These are phyloP conservation scores for Pomacea maculata DNA, from an alignment of 1,140 invertebrate species.

Conservation along the genomic window DNA sequence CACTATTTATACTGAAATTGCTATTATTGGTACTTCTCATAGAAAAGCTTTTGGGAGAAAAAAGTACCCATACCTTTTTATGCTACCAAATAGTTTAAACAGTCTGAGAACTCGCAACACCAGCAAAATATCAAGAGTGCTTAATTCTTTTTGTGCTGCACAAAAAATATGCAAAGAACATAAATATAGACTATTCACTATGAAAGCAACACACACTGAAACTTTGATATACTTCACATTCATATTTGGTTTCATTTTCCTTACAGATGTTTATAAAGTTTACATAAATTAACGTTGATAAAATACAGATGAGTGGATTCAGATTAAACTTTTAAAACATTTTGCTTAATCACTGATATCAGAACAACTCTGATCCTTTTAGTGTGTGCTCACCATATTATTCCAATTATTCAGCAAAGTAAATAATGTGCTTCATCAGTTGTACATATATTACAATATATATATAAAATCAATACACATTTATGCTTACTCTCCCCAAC, in stretches of 20 bases:
- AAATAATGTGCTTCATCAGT: no score
- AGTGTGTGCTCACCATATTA: no score
- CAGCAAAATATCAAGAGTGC: constrained; percentile 66
- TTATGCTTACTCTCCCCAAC: constrained; percentile 48
- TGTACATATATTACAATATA: no score
- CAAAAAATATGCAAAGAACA: constrained; percentile 11
- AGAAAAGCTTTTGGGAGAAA: no score
- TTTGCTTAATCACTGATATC: no score
- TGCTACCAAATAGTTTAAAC: constrained; percentile 68
- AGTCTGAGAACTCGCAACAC: constrained; percentile 68
- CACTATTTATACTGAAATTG: neutral
- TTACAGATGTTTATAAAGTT: neutral
- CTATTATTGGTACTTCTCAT: neutral
- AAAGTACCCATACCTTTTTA: constrained; percentile 60
- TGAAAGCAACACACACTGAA: no score
- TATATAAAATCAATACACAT: neutral
- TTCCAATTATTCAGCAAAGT: no score
- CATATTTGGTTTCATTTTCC: no score
- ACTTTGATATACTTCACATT: no score
- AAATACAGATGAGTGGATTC: neutral
- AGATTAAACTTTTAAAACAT: no score
- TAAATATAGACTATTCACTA: no score
- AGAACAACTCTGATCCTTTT: no score
- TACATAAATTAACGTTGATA: neutral
- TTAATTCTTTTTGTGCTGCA: constrained; percentile 60